Percentiles rank a stretch among this genome's conserved stretches.
Evolutionary conservation across 2,888 invertebrate species (phyloP).

Genomic region (Taphrorychus bicolor): DNA sequence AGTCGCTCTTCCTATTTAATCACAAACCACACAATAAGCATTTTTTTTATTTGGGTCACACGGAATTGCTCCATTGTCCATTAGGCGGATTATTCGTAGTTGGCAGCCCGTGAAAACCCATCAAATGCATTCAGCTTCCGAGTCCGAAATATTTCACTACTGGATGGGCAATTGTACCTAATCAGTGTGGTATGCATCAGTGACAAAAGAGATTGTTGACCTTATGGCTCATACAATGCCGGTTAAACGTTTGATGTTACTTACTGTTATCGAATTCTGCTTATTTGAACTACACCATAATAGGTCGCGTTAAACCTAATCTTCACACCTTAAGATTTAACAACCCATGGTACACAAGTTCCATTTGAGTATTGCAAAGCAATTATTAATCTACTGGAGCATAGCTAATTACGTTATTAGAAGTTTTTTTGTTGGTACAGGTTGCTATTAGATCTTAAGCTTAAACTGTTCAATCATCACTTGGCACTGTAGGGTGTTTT

Average conservation of each 20-base stretch:
- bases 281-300: background rate
- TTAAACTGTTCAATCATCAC: background rate
- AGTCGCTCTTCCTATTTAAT: background rate
- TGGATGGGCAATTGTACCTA: background rate
- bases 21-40: background rate
- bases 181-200: background rate
- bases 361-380: background rate
- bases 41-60: background rate
- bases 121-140: background rate
- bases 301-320: background rate
- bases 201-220: background rate
- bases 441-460: background rate
- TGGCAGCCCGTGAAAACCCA: background rate
- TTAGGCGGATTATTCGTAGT: background rate
- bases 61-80: background rate
- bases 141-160: background rate
- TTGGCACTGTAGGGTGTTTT: background rate
- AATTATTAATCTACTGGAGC: background rate
- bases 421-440: background rate
- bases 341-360: background rate
- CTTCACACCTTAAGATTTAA: background rate
- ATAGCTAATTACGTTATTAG: background rate
- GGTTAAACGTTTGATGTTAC: too few relatives aligned
- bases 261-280: background rate
- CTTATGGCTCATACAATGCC: background rate